Evolutionary conservation across 2,113 vertebrate genomes (phyloP).

Genomic region (Bubo bubo): DNA sequence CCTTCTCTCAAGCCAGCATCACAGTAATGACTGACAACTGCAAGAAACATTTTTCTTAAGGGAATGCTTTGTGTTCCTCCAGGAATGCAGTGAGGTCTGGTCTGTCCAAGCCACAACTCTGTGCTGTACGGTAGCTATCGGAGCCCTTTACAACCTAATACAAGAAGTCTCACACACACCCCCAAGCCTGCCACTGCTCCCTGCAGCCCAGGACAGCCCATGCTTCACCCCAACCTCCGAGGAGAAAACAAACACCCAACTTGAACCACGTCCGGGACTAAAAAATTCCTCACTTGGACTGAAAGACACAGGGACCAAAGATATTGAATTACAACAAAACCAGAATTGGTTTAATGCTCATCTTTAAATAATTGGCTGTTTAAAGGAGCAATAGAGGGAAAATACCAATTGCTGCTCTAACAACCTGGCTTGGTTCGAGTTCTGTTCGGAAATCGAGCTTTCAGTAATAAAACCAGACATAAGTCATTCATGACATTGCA

Average conservation of each 20-base stretch:
- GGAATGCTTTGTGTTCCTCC: not conserved
- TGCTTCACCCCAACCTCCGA: not conserved
- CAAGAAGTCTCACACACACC: rapidly evolving
- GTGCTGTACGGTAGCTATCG: not conserved
- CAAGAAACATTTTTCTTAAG: not conserved
- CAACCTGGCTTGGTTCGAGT: not conserved
- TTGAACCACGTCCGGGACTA: not conserved
- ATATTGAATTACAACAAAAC: not conserved
- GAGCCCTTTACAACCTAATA: not conserved
- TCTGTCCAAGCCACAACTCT: not conserved
- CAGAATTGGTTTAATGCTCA: not conserved
- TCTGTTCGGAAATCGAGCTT: not conserved
- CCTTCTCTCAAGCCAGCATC: not conserved
- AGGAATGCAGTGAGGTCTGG: not conserved
- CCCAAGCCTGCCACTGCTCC: not conserved
- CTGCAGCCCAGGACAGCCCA: not conserved
- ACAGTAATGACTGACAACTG: not conserved
- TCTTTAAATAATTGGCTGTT: not conserved
- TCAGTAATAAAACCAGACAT: not conserved
- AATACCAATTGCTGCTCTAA: not conserved
- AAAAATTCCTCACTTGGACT: not conserved
- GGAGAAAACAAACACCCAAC: not conserved
- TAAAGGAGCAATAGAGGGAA: not conserved
- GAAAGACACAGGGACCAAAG: not conserved
- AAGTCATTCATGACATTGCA: too few species aligned